Conservation (phyloP, 2,113 vertebrate genomes). For the Hipposideros armiger region DNA sequence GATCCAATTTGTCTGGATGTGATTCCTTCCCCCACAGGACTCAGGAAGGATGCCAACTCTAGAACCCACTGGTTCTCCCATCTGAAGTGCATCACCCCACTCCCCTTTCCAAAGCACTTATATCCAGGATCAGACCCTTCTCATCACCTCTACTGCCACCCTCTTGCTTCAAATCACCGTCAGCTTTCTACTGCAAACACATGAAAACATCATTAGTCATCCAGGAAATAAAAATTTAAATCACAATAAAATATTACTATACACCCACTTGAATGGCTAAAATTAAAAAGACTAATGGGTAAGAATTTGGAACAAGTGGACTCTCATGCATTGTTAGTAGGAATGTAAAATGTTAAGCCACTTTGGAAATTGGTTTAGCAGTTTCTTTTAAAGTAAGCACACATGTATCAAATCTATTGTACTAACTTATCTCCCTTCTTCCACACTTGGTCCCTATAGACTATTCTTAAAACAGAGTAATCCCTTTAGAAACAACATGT, state of each 20-base stretch:
- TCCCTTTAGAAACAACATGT: not conserved
- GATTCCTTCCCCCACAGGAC: not conserved
- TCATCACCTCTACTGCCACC: no score
- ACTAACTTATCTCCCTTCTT: not conserved
- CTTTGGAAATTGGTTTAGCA: not conserved
- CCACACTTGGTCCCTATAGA: not conserved
- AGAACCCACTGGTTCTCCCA: not conserved
- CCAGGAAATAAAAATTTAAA: not conserved
- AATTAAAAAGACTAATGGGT: not conserved
- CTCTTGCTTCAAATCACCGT: not conserved
- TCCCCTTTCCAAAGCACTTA: not conserved
- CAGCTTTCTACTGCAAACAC: not conserved
- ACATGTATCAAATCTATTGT: not conserved
- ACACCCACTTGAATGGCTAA: not conserved
- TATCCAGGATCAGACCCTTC: not conserved
- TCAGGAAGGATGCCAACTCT: not conserved
- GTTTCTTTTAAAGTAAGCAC: not conserved
- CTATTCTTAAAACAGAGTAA: slow-evolving; percentile 9
- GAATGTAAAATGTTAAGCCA: not conserved
- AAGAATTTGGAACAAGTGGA: not conserved
- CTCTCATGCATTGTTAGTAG: not conserved
- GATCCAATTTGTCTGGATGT: not conserved
- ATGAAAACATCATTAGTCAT: not conserved
- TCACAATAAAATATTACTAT: not conserved
- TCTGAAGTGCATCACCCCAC: no score